phyloP scores from a whole-genome alignment of 2,113 vertebrate genomes.

The human (Homo sapiens) region GRCh38 chr7:94516501-94517000 shows the following conservation, averaged over 20 bases:
- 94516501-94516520: background rate
- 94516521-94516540: constrained; percentile 22
- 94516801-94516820: background rate
- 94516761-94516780: background rate
- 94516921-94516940: no score
- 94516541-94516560: background rate
- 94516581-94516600: background rate
- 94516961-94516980: no score
- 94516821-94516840: background rate
- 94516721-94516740: background rate
- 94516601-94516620: constrained; percentile 10
- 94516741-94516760: background rate
- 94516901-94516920: background rate
- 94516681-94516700: background rate
- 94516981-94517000: no score
- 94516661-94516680: background rate
- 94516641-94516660: background rate
- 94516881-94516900: background rate
- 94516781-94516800: background rate
- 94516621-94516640: no score
- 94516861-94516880: background rate
- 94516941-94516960: no score
- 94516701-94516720: background rate
- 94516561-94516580: constrained; percentile 29
- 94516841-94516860: background rate